phyloP scores from a whole-genome alignment of 2,113 vertebrate species.

The Lethenteron reissneri region DNA sequence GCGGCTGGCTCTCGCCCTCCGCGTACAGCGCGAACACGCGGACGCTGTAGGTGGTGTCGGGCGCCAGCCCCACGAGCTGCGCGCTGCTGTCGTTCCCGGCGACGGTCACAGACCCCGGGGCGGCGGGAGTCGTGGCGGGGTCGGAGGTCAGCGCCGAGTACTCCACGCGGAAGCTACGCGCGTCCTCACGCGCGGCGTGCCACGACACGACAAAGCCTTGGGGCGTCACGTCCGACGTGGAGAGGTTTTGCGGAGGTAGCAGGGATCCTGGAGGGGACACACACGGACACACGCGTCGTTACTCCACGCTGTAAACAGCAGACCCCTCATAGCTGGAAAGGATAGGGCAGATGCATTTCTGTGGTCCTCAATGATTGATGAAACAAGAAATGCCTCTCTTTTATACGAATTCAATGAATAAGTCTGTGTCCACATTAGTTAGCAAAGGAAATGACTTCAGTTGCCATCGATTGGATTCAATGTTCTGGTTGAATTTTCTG shows the following conservation, averaged over 20 bases:
- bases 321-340: no score
- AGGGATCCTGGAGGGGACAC: slow-evolving; percentile 29
- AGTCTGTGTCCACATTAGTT: no score
- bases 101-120: not conserved
- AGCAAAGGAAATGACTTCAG: no score
- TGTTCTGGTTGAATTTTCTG: no score
- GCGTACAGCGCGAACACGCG: slow-evolving; percentile 54
- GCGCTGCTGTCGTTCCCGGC: slow-evolving; percentile 19
- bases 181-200: slow-evolving; percentile 32
- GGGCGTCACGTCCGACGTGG: slow-evolving; percentile 50
- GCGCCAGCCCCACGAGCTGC: slow-evolving; percentile 41
- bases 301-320: no score
- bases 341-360: no score
- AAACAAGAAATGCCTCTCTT: no score
- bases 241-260: slow-evolving; percentile 35
- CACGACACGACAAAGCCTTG: slow-evolving; percentile 52
- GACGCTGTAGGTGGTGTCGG: slow-evolving; percentile 58
- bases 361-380: no score
- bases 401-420: no score
- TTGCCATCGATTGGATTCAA: no score
- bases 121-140: not conserved
- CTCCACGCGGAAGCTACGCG: slow-evolving; percentile 44
- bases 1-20: slow-evolving; percentile 46
- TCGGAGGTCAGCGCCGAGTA: slow-evolving; percentile 22
- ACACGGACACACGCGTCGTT: no score